A percentile compares a stretch with the other conserved stretches of the same genome.
phyloP scores from a whole-genome alignment of 1,140 invertebrate species.

The Papilio xuthus region DNA sequence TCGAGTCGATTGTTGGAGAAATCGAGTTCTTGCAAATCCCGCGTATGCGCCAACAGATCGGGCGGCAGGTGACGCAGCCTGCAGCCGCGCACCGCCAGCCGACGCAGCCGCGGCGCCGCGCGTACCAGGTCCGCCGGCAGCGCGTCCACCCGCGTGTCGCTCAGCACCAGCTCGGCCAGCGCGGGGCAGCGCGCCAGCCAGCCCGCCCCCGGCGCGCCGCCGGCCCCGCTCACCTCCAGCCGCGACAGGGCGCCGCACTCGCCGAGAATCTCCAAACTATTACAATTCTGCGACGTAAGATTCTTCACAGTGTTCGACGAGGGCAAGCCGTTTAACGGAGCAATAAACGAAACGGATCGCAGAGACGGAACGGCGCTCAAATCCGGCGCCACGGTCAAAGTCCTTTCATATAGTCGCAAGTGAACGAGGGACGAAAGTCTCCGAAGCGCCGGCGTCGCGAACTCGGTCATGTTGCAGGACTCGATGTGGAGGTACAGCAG shows the following conservation, averaged over 20 bases:
- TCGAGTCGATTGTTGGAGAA: constrained; percentile 46
- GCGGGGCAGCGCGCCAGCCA: constrained; percentile 40
- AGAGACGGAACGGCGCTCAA: constrained; percentile 39
- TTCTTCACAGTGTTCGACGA: constrained; percentile 35
- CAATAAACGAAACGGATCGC: constrained; percentile 2
- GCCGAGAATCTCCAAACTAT: constrained; percentile 18
- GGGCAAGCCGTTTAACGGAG: constrained; percentile 38
- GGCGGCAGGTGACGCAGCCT: constrained; percentile 33
- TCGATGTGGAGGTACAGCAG: constrained; percentile 36
- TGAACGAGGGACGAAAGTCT: neutral
- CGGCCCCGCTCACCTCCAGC: constrained; percentile 11
- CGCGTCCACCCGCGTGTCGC: neutral
- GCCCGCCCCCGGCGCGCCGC: constrained; percentile 27
- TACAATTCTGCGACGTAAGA: neutral
- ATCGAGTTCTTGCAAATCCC: constrained; percentile 40
- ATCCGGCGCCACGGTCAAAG: constrained; percentile 30
- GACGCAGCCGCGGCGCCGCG: constrained; percentile 38
- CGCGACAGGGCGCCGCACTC: constrained; percentile 14
- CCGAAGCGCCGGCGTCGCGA: constrained; percentile 29
- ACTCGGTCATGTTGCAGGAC: neutral
- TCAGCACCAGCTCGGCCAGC: constrained; percentile 33
- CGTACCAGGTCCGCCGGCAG: constrained; percentile 38
- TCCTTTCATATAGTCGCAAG: constrained; percentile 29
- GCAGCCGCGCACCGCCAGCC: constrained; percentile 24
- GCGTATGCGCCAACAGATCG: constrained; percentile 41